A percentile compares a stretch with the other conserved stretches of the same genome.
These are phyloP conservation scores for Poecile montanus DNA, from an alignment of 2,797 vertebrate species.

Conservation along the genomic window DNA sequence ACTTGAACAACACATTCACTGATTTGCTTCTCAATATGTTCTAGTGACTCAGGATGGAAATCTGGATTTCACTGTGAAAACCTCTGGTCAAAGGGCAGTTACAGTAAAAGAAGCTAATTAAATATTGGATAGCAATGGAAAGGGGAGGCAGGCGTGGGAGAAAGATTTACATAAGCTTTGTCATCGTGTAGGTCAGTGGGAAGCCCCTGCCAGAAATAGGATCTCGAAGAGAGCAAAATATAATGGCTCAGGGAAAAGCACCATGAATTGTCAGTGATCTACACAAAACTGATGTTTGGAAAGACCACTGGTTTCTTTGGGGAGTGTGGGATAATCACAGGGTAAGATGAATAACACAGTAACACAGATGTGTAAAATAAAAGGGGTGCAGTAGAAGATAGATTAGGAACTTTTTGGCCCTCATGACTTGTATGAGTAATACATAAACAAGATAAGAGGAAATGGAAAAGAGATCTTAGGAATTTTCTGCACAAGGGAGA, in stretches of 20 bases:
- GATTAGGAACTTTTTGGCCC: conserved; percentile 39
- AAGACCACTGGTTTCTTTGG: background rate
- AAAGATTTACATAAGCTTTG: conserved; percentile 44
- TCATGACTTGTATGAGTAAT: conserved; percentile 71
- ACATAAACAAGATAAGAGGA: conserved; percentile 55
- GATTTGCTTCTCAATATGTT: background rate
- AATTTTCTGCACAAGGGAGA: conserved; percentile 67
- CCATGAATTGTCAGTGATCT: accelerated
- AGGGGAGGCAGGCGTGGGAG: conserved; percentile 17
- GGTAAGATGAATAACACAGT: background rate
- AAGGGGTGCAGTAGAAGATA: background rate
- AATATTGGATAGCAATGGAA: conserved; percentile 29
- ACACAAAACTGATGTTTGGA: background rate
- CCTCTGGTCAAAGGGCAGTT: conserved; percentile 17
- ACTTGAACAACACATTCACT: background rate
- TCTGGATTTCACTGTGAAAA: conserved; percentile 33
- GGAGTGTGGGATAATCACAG: background rate
- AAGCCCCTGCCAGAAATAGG: conserved; percentile 21
- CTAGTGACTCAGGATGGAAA: conserved; percentile 46
- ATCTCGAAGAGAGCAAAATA: conserved; percentile 11
- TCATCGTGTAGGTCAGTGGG: background rate
- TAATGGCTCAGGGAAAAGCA: background rate
- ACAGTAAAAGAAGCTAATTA: conserved; percentile 39
- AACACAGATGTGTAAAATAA: background rate
- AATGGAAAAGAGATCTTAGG: conserved; percentile 73